Conservation (phyloP, 2,888 invertebrate species). For the Andrena flavipes region DNA sequence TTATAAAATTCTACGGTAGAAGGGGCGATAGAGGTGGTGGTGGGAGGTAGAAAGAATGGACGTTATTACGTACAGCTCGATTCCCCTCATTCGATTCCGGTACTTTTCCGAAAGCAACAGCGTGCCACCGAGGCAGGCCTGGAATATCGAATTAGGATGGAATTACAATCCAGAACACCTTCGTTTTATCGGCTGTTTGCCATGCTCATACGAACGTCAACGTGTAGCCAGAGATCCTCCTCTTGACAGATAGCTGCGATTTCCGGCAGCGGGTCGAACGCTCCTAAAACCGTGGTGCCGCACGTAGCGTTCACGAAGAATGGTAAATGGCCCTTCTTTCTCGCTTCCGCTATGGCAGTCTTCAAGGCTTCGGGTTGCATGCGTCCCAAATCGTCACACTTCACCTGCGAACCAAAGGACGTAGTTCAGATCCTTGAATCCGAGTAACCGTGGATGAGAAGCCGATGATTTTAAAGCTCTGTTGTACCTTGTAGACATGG, state of each 20-base stretch:
- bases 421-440: background rate
- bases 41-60: no score
- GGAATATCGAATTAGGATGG: constrained; percentile 72
- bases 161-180: background rate
- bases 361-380: constrained; percentile 89
- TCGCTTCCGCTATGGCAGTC: constrained; percentile 86
- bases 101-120: constrained; percentile 89
- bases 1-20: no score
- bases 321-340: constrained; percentile 86
- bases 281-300: constrained; percentile 94
- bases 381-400: constrained; percentile 89
- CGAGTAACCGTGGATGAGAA: no score
- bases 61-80: constrained; percentile 86
- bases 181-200: background rate
- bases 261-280: constrained; percentile 90
- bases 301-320: constrained; percentile 91
- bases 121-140: constrained; percentile 93
- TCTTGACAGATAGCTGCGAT: constrained; percentile 90
- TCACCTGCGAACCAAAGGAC: constrained; percentile 84
- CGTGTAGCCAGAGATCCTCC: constrained; percentile 92
- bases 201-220: constrained; percentile 88
- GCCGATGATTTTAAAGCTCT: background rate
- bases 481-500: constrained; percentile 85
- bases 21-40: no score
- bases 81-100: constrained; percentile 87